These are phyloP conservation scores for Picus viridis DNA, from an alignment of 2,797 vertebrate species.

Conservation along the genomic window DNA sequence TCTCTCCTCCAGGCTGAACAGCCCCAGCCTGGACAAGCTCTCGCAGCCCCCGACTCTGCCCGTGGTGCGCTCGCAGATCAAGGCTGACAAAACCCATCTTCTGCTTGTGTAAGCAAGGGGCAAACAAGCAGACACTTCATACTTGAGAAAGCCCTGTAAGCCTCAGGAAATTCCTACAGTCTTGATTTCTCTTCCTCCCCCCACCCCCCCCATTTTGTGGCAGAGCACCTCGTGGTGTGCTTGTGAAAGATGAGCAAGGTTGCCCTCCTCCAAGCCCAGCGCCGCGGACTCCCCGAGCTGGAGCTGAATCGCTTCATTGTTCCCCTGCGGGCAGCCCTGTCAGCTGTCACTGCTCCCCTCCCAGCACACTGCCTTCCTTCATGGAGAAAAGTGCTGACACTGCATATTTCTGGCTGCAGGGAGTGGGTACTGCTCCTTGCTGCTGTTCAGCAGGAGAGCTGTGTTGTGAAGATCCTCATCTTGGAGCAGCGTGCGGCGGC, in stretches of 20 bases:
- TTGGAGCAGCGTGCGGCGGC: not conserved
- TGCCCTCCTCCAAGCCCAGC: conserved; percentile 22
- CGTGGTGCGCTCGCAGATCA: not conserved
- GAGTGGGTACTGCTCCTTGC: not conserved
- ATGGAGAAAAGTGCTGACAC: not conserved
- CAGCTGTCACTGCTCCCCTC: conserved; percentile 52
- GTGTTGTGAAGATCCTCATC: not conserved
- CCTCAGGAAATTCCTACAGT: conserved; percentile 76
- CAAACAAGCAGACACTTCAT: conserved; percentile 55
- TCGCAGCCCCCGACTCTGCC: not conserved
- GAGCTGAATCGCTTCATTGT: conserved; percentile 64
- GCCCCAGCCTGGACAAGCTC: too few relatives aligned
- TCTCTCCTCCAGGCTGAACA: too few relatives aligned
- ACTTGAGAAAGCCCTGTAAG: conserved; percentile 25
- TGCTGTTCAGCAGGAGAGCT: not conserved
- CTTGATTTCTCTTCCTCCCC: not conserved
- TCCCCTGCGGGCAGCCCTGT: conserved; percentile 27
- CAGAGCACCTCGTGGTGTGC: not conserved
- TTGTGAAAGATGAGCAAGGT: conserved; percentile 55
- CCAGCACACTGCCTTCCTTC: not conserved
- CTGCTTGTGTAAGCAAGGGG: conserved; percentile 43
- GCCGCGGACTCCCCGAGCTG: not conserved
- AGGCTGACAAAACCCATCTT: not conserved
- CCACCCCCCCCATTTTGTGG: not conserved
- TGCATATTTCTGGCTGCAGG: not conserved